phyloP scores from a whole-genome alignment of 2,888 invertebrate genomes.

The Phania funesta region DNA sequence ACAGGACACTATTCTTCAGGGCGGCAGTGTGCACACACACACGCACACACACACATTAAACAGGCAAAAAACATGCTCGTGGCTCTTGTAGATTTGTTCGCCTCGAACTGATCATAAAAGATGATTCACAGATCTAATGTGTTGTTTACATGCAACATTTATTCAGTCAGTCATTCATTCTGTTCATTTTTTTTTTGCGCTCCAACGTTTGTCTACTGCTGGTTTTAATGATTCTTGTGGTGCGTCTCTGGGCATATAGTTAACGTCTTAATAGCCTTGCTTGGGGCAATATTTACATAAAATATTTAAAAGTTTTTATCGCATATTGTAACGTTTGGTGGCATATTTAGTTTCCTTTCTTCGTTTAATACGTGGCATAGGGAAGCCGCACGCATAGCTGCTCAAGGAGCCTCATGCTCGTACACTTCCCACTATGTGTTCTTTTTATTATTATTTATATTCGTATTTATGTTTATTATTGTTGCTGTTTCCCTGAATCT shows the following conservation, averaged over 20 bases:
- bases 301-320: conserved; percentile 46
- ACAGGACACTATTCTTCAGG: conserved; percentile 15
- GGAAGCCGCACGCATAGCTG: conserved; percentile 63
- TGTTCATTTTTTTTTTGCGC: background rate
- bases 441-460: conserved; percentile 42
- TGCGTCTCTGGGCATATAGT: conserved; percentile 77
- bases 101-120: conserved; percentile 40
- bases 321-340: conserved; percentile 62
- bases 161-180: conserved; percentile 37
- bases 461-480: conserved; percentile 23
- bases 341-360: conserved; percentile 75
- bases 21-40: conserved; percentile 19
- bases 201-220: conserved; percentile 13
- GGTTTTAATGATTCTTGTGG: conserved; percentile 57
- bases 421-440: conserved; percentile 38
- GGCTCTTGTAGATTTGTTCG: background rate
- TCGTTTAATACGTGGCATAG: conserved; percentile 26
- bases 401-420: conserved; percentile 62
- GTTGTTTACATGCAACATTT: conserved; percentile 54
- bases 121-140: conserved; percentile 58
- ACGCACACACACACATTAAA: conserved; percentile 38
- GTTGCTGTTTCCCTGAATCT: conserved; percentile 51
- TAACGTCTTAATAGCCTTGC: conserved; percentile 77
- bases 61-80: background rate
- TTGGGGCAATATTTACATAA: conserved; percentile 65